Conservation (phyloP, 2,113 vertebrate species). For the Pelusios castaneus region DNA sequence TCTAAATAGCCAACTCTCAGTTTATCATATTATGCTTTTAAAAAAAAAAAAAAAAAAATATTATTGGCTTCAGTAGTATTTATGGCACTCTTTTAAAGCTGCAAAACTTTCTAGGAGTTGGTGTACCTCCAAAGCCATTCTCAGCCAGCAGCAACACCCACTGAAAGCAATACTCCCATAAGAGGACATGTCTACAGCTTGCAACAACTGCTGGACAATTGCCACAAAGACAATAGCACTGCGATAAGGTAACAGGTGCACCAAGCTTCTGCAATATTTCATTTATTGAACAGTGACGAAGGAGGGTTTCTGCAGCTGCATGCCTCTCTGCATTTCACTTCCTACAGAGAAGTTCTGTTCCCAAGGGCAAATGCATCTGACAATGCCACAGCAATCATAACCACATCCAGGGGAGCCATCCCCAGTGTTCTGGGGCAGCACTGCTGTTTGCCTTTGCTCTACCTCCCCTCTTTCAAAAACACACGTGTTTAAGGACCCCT, state of each 20-base stretch:
- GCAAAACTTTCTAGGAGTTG: neutral
- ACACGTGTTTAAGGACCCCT: neutral
- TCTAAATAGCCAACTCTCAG: neutral
- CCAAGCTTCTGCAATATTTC: neutral
- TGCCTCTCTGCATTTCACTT: neutral
- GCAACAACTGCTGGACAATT: neutral
- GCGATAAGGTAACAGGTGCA: fast-evolving
- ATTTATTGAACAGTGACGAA: neutral
- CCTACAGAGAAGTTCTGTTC: neutral
- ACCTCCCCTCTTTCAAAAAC: too few species aligned
- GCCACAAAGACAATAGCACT: neutral
- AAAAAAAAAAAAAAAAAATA: too few species aligned
- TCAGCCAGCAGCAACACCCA: neutral
- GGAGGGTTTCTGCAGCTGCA: neutral
- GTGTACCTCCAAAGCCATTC: neutral
- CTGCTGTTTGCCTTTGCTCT: too few species aligned
- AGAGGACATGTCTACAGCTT: neutral
- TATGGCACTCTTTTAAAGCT: neutral
- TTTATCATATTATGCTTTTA: neutral
- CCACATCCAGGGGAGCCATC: neutral
- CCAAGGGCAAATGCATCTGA: neutral
- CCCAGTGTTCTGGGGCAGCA: neutral
- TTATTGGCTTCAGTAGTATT: neutral
- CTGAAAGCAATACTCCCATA: neutral
- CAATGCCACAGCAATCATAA: fast-evolving